phyloP scores from a whole-genome alignment of 2,888 invertebrate genomes.

The Meiosimyza decipiens region DNA sequence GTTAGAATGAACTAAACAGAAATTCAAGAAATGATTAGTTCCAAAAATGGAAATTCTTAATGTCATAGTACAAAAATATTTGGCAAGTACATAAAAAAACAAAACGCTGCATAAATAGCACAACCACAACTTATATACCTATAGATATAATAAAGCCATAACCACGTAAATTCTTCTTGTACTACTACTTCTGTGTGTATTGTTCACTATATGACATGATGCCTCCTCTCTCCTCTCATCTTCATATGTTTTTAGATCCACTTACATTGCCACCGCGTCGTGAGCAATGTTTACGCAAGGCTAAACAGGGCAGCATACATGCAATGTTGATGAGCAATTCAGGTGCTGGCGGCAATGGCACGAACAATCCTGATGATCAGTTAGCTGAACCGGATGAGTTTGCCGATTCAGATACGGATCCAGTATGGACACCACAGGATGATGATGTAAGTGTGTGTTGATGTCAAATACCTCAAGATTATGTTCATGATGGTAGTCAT shows the following conservation, averaged over 20 bases:
- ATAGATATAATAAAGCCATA: no score
- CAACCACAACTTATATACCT: no score
- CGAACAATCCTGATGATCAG: slow-evolving; percentile 67
- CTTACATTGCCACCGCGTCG: slow-evolving; percentile 70
- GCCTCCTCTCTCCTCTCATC: slow-evolving; percentile 5
- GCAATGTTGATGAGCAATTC: slow-evolving; percentile 67
- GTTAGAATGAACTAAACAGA: no score
- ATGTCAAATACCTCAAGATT: slow-evolving; percentile 37
- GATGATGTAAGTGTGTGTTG: slow-evolving; percentile 65
- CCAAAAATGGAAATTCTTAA: no score
- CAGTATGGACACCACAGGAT: slow-evolving; percentile 79
- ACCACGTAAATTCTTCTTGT: background rate
- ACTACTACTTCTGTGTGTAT: slow-evolving; percentile 12
- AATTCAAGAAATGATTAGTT: no score
- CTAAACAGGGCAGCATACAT: slow-evolving; percentile 74
- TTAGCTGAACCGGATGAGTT: slow-evolving; percentile 71
- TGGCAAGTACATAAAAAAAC: no score
- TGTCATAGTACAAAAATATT: no score
- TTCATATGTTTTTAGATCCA: slow-evolving; percentile 59
- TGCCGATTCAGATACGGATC: slow-evolving; percentile 77
- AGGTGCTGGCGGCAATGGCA: slow-evolving; percentile 34
- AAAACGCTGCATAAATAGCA: no score
- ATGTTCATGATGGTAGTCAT: slow-evolving; percentile 37
- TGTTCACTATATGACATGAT: no score
- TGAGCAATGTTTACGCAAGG: slow-evolving; percentile 74